Conservation (phyloP, 2,113 vertebrate genomes). For the Phoxinus phoxinus region DNA sequence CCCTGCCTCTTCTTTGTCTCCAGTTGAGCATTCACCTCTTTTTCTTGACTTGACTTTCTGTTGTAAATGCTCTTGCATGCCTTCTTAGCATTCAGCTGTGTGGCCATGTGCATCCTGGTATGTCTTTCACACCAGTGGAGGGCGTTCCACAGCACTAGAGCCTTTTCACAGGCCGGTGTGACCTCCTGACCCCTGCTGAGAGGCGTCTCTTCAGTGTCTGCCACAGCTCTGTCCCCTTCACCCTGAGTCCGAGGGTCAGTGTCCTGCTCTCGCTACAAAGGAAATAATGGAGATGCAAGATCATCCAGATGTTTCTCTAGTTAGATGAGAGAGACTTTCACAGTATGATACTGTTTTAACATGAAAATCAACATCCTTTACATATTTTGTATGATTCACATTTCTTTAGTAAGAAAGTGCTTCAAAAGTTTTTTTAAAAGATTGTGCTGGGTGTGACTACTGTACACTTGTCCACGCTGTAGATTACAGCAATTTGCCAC, state of each 20-base stretch:
- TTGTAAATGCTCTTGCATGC: conserved; percentile 51
- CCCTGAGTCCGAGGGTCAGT: conserved; percentile 12
- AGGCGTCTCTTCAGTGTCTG: conserved; percentile 36
- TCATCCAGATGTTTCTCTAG: background rate
- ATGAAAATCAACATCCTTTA: background rate
- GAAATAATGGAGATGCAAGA: conserved; percentile 15
- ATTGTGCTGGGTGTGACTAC: background rate
- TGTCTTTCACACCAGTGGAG: conserved; percentile 23
- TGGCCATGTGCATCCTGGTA: conserved; percentile 38
- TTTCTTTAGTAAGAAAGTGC: background rate
- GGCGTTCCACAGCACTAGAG: conserved; percentile 32
- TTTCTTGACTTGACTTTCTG: conserved; percentile 35
- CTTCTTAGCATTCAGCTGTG: conserved; percentile 64
- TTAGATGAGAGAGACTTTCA: conserved; percentile 7
- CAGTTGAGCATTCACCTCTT: conserved; percentile 36
- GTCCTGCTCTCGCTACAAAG: background rate
- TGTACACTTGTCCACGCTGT: background rate
- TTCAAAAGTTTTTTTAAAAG: background rate
- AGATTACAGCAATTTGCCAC: background rate
- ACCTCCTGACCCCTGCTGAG: conserved; percentile 48
- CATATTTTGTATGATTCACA: no score
- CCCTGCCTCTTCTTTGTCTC: conserved; percentile 16
- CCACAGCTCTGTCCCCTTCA: conserved; percentile 31
- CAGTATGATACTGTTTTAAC: background rate
- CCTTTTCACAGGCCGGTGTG: conserved; percentile 10